These are phyloP conservation scores for Idaea biselata DNA, from an alignment of 2,888 invertebrate species.

Conservation along the genomic window DNA sequence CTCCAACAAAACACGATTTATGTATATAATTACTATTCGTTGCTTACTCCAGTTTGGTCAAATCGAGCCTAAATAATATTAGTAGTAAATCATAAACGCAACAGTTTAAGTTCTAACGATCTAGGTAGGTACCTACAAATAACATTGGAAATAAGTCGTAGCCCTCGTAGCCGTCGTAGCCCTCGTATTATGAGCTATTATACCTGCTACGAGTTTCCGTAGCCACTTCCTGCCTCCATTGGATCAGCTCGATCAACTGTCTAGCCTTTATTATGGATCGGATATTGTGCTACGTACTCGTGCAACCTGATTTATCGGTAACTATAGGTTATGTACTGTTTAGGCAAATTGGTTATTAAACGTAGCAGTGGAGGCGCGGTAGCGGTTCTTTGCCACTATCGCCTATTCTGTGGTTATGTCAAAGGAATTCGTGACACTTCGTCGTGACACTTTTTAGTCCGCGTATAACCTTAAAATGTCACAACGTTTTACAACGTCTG, in stretches of 20 bases:
- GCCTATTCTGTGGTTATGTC: too few relatives aligned
- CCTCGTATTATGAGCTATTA: background rate
- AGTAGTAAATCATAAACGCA: background rate
- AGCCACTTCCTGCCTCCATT: background rate
- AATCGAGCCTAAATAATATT: too few relatives aligned
- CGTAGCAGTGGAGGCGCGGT: too few relatives aligned
- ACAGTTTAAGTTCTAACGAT: background rate
- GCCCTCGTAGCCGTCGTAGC: background rate
- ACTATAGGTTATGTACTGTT: background rate
- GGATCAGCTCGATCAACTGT: conserved; percentile 1
- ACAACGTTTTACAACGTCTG: too few relatives aligned
- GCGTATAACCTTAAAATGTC: too few relatives aligned
- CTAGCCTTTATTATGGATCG: background rate
- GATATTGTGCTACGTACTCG: background rate
- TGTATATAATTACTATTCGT: too few relatives aligned
- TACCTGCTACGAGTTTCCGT: background rate
- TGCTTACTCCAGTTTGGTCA: too few relatives aligned
- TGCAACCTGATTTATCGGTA: background rate
- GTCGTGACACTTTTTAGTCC: too few relatives aligned
- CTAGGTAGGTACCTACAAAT: background rate
- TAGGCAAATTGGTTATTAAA: background rate
- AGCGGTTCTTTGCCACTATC: too few relatives aligned
- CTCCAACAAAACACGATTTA: too few relatives aligned
- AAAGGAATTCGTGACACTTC: too few relatives aligned
- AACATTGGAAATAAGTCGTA: background rate